These are phyloP conservation scores for Anagrus nilaparvatae DNA, from an alignment of 1,140 invertebrate species.

Conservation along the genomic window DNA sequence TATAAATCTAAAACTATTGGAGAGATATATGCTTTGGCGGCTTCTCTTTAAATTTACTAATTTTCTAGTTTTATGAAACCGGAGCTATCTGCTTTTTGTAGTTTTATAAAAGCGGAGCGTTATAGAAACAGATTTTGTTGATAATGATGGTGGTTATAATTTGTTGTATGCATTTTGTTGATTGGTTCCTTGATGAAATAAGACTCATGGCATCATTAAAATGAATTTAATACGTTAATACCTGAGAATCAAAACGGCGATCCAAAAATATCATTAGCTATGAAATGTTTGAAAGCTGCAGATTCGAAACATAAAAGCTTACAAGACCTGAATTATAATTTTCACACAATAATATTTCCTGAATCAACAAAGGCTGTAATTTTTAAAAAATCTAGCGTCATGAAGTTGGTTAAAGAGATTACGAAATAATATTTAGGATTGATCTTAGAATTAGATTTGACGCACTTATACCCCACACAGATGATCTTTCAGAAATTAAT, in stretches of 20 bases:
- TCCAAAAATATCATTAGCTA: slow-evolving; percentile 39
- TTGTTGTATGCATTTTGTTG: too few relatives aligned
- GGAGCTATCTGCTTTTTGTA: too few relatives aligned
- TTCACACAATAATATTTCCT: slow-evolving; percentile 72
- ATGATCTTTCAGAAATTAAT: too few relatives aligned
- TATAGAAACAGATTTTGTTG: too few relatives aligned
- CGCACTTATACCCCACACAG: too few relatives aligned
- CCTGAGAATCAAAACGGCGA: slow-evolving; percentile 44
- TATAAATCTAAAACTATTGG: too few relatives aligned
- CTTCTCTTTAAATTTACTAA: too few relatives aligned
- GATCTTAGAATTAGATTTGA: too few relatives aligned
- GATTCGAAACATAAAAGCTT: slow-evolving; percentile 55
- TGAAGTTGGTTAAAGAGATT: slow-evolving; percentile 57
- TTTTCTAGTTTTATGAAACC: too few relatives aligned
- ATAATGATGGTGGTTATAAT: too few relatives aligned
- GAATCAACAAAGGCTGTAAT: slow-evolving; percentile 71
- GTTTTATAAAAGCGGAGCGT: too few relatives aligned
- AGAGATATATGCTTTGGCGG: too few relatives aligned
- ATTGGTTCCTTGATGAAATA: slow-evolving; percentile 82
- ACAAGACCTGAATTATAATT: slow-evolving; percentile 70
- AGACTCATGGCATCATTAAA: slow-evolving; percentile 53
- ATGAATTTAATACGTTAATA: slow-evolving; percentile 52
- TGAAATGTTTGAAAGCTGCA: slow-evolving; percentile 52
- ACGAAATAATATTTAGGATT: slow-evolving; percentile 61
- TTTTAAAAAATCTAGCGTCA: slow-evolving; percentile 61